Evolutionary conservation across 2,797 vertebrate species (phyloP).

Genomic region (Aeoliscus strigatus): DNA sequence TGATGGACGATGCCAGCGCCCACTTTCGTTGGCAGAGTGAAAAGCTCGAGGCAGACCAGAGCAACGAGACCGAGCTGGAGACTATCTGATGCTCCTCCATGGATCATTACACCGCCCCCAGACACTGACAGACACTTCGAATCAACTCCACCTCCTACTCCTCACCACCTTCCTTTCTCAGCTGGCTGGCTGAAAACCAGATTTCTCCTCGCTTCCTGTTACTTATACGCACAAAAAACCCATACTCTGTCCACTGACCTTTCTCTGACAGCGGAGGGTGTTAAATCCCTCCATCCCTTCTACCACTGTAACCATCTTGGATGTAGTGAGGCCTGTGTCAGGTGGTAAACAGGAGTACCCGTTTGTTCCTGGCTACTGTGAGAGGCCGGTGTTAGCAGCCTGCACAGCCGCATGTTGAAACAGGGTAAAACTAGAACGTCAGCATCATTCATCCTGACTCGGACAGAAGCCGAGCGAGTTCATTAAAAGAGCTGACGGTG

Average conservation of each 20-base stretch:
- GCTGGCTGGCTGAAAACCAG: slow-evolving; percentile 30
- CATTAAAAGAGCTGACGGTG: slow-evolving; percentile 54
- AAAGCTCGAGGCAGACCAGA: slow-evolving; percentile 40
- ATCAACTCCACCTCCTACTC: slow-evolving; percentile 43
- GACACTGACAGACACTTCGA: slow-evolving; percentile 46
- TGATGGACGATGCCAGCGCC: slow-evolving; percentile 37
- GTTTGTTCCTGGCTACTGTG: slow-evolving; percentile 35
- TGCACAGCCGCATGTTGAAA: slow-evolving; percentile 44
- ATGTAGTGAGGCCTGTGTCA: slow-evolving; percentile 33
- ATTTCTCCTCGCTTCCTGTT: slow-evolving; percentile 29
- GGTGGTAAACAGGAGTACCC: too few relatives aligned
- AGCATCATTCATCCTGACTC: slow-evolving; percentile 51
- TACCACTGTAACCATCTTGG: slow-evolving; percentile 36
- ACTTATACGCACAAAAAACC: slow-evolving; percentile 13
- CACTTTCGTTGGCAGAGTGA: slow-evolving; percentile 21
- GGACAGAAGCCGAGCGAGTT: slow-evolving; percentile 33
- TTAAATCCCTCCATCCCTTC: slow-evolving; percentile 25
- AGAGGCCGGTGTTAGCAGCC: slow-evolving; percentile 20
- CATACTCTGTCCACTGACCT: slow-evolving; percentile 14
- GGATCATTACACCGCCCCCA: slow-evolving; percentile 57
- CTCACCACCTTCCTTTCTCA: slow-evolving; percentile 26
- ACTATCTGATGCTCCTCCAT: slow-evolving; percentile 52
- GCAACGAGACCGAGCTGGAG: slow-evolving; percentile 31
- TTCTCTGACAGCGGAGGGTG: slow-evolving; percentile 9
- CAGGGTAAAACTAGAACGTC: slow-evolving; percentile 55